Base-by-base conservation (phyloP, 2,113 vertebrate genomes). In the Phalacrocorax brasilianus region DNA sequence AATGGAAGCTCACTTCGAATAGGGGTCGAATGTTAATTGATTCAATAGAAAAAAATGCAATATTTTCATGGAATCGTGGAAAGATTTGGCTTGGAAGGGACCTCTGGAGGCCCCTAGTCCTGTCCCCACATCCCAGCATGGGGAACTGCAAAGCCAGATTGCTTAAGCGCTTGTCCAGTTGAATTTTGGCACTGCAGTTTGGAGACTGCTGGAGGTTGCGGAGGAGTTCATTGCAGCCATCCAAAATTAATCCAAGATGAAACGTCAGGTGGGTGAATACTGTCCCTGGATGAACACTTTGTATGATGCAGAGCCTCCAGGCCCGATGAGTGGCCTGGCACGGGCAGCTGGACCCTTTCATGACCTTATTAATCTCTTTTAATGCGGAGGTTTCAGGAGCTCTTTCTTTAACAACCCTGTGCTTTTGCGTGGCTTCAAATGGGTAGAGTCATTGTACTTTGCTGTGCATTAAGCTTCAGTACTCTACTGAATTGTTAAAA, bases 391-490 rank as follows among this genome's bases (percentile, higher is more conserved):
- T 65, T 94, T 74, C 56, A 30, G 40, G 56, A 67, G 38, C 30
- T 42, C 23, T 77, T 44, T 74, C 38, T 77, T 35, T 55, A 23
- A 40, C 0, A 2, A 35, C 9, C 17, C 4, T 0, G 0, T 1
- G 0, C 11, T 85, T 94, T 53, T 0, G 0, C 0, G 0, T 73
- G 71, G 16, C 11, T 28, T 79, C 2, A 1, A 30, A 63, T 12
- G 73, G 12, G 8, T 32, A 40, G 58, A 92, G 45, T 33, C 42
- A 32, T 33, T 2, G 2, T 32, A n/a, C 59, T 47, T 74, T 24
- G 76, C 59, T 73, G 13, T 38, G 63, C 6, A 1, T 70, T 18
- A 8, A 79, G 49, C 38, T 85, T 89, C 65, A 87, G 45, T 11
- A 22, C 28, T 70, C 40, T 38, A 14, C 24, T 50, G 83, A 70